A percentile compares a stretch with the other conserved stretches of the same genome.
Conservation (phyloP, 2,888 invertebrate genomes). For the Cheilosia vulpina region DNA sequence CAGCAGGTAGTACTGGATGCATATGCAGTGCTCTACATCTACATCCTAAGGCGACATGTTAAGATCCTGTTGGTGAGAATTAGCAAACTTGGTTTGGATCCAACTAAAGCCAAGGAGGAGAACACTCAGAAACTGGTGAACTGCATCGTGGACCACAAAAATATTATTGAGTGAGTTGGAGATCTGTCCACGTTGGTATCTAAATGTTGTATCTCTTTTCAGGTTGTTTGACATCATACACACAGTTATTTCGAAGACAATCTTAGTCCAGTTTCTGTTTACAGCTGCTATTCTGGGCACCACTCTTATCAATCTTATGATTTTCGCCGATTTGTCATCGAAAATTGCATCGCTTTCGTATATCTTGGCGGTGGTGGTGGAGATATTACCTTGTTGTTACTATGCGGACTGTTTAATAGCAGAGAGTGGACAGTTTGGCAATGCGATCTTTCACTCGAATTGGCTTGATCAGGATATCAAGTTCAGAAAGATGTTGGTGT, state of each 20-base stretch:
- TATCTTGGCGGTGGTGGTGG: constrained; percentile 69
- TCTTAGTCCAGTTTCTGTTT: constrained; percentile 76
- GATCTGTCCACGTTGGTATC: neutral
- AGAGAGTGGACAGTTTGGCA: constrained; percentile 73
- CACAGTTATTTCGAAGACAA: constrained; percentile 76
- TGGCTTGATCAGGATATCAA: constrained; percentile 74
- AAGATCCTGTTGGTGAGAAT: constrained; percentile 68
- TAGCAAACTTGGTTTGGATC: constrained; percentile 45
- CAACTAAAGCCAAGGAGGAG: constrained; percentile 12
- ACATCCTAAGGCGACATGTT: constrained; percentile 70
- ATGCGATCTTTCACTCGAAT: constrained; percentile 76
- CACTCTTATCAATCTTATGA: constrained; percentile 76
- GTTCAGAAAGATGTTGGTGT: constrained; percentile 73
- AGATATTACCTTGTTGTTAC: constrained; percentile 76
- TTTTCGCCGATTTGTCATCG: constrained; percentile 75
- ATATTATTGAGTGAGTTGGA: constrained; percentile 37
- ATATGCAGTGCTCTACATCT: constrained; percentile 74
- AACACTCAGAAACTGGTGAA: constrained; percentile 71
- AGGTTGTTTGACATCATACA: constrained; percentile 60
- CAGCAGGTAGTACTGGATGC: constrained; percentile 75
- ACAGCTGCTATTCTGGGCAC: constrained; percentile 75
- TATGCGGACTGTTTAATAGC: constrained; percentile 73
- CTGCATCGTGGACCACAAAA: constrained; percentile 75
- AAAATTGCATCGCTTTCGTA: constrained; percentile 73
- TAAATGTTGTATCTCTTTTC: neutral